Percentiles rank a stretch among this genome's conserved stretches.
phyloP scores from a whole-genome alignment of 2,797 vertebrate species.

The Cichlasoma orientale region DNA sequence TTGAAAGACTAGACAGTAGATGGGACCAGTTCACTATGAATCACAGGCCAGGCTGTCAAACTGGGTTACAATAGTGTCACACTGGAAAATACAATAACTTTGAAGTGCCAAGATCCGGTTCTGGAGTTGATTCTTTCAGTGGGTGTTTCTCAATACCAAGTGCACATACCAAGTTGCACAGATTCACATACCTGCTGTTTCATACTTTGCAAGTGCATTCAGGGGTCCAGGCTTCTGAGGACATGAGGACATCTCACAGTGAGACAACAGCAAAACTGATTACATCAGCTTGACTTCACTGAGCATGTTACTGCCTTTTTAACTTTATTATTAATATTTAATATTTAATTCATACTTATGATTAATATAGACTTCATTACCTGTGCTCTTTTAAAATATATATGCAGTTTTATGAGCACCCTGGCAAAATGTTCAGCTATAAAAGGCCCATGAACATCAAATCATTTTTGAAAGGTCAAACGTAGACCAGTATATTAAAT shows the following conservation, averaged over 20 bases:
- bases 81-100: not conserved
- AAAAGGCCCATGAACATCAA: not conserved
- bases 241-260: too few species aligned
- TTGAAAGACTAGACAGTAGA: not conserved
- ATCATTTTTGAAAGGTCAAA: not conserved
- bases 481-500: not conserved
- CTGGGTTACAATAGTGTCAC: not conserved
- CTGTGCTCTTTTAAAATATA: not conserved
- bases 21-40: not conserved
- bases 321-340: not conserved
- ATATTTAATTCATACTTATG: too few species aligned
- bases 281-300: not conserved
- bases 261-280: not conserved
- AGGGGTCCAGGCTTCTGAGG: too few species aligned
- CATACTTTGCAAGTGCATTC: too few species aligned
- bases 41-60: not conserved
- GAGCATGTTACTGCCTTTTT: not conserved
- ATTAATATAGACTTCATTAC: not conserved
- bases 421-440: not conserved
- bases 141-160: not conserved
- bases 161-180: too few species aligned
- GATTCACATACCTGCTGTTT: too few species aligned
- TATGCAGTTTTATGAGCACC: not conserved
- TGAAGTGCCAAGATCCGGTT: too few species aligned
- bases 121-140: not conserved